Evolutionary conservation across 2,113 vertebrate genomes (phyloP), one percentile per base, ranked within the genome.

Genomic region (Oreamnos americanus): DNA sequence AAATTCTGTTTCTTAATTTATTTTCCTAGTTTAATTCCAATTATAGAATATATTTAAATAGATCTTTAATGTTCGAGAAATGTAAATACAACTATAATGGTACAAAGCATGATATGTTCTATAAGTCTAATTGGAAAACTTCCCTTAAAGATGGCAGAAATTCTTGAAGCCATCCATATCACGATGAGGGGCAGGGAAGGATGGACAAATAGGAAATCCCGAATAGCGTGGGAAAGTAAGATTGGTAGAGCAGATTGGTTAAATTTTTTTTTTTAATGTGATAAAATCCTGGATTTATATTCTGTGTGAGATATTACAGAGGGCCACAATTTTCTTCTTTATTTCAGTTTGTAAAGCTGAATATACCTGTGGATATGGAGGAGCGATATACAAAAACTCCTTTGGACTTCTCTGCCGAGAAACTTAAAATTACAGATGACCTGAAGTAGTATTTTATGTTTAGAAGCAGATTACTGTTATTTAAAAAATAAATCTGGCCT

Each of bases 401-500:
- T 85, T 97, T 55, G 39, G 51, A 57, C 8, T 84, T 92, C 19
- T 94, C 93, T 79, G 33, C 53, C 33, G 67, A 93, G 60, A 94
- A 81, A 85, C 51, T 64, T 58, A 97, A 87, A 60, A 53, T 91
- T 85, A 13, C 78, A 78, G 62, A 87, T 1, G 57, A 91, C 57
- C 21, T 45, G 47, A 62, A 51, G 13, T 89, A 71, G 62, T 19
- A 0, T 96, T 84, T 86, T 89, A 9, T 96, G 36, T 81, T 93
- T 83, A 87, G 88, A 74, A 85, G 49, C 19, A 95, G 45, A 53
- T 83, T 64, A 86, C 33, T 94, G 78, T 51, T 82, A 53, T 53
- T 96, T 96, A 30, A 95, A 93, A 91, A 96, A 57, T 62, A 71
- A 97, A 62, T 58, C 96, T 93, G 87, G 62, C 15, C 57, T 86